Evolutionary conservation across 2,888 invertebrate genomes (phyloP), one percentile per base, ranked within the genome.

Genomic region (Melinopterus prodromus): DNA sequence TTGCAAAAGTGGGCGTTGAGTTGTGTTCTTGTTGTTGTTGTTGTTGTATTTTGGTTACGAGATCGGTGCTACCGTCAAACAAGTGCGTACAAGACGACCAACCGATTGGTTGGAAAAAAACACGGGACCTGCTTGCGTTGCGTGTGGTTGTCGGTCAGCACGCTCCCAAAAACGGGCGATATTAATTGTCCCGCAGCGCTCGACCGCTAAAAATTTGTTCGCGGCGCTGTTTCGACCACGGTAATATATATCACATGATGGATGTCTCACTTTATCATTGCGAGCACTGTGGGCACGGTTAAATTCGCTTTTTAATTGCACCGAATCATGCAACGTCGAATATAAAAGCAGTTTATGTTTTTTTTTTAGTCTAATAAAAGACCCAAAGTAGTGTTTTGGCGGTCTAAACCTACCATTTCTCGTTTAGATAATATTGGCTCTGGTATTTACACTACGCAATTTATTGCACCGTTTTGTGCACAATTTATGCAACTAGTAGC

Each of bases 221-320:
- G 53, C 53, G 53, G 53, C 53, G 53, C 53, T 53, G 53, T 12
- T 53, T 53, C 53, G 53, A 53, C 53, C 53, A 12, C 53, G 12
- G 53, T 12, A 53, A 53, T 53, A 53, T 53, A 53, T 53, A 53
- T 53, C 53, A 53, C 53, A 53, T 77, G 77, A 77, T 77, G 77
- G 77, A 77, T 77, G 77, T 77, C 69, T 38, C 77, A 77, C 77
- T 77, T 77, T 77, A 77, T 77, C 77, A 77, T 69, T 26, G 77
- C 69, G 9, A 26, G 15, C 77, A 77, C 35, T 79, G 69, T 77
- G 69, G 74, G 78, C 70, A 53, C 53, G 53, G 53, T 53, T 53
- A 7, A 53, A 12, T 4, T 53, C 5, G 12, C 53, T 53, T 53
- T 53, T 53, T 53, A 53, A 53, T 53, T 53, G 53, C 53, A 53